A percentile compares a stretch with the other conserved stretches of the same genome.
Evolutionary conservation across 2,888 invertebrate species (phyloP).

Genomic region (Drosophila buzzatii): DNA sequence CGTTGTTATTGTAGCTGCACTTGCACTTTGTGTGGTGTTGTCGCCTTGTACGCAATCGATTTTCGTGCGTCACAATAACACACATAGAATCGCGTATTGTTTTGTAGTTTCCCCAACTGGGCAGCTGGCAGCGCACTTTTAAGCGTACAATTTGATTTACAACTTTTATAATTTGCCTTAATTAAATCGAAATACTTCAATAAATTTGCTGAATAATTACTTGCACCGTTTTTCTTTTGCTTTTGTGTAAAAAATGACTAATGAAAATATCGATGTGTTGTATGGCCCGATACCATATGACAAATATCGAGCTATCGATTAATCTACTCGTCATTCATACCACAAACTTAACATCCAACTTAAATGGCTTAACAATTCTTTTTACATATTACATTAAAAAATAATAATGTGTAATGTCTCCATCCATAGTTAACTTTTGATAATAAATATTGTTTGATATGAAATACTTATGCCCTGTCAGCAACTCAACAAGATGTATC

Average conservation of each 20-base stretch:
- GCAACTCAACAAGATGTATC: neutral
- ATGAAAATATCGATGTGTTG: slow-evolving; percentile 39
- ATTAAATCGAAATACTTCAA: slow-evolving; percentile 38
- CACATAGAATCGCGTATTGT: slow-evolving; percentile 10
- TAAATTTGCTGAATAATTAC: slow-evolving; percentile 49
- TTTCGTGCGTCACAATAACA: slow-evolving; percentile 56
- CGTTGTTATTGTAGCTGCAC: slow-evolving; percentile 33
- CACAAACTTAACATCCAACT: neutral
- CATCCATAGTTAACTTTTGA: neutral
- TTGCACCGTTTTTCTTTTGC: slow-evolving; percentile 42
- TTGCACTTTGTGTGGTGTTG: slow-evolving; percentile 51
- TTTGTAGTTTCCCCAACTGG: slow-evolving; percentile 15
- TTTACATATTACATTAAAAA: neutral
- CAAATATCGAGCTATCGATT: slow-evolving; percentile 5
- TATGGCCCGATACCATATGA: neutral
- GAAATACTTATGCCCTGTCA: neutral
- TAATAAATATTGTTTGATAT: neutral
- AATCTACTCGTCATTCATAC: neutral
- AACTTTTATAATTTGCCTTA: slow-evolving; percentile 53
- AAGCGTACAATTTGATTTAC: slow-evolving; percentile 11
- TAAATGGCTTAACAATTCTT: neutral
- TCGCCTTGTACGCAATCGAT: slow-evolving; percentile 66
- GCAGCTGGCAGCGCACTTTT: slow-evolving; percentile 16
- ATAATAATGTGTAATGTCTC: neutral
- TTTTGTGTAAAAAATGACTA: slow-evolving; percentile 67